A percentile compares a stretch with the other conserved stretches of the same genome.
Evolutionary conservation across 1,140 invertebrate species (phyloP).

Genomic region (Drosophila ambigua): DNA sequence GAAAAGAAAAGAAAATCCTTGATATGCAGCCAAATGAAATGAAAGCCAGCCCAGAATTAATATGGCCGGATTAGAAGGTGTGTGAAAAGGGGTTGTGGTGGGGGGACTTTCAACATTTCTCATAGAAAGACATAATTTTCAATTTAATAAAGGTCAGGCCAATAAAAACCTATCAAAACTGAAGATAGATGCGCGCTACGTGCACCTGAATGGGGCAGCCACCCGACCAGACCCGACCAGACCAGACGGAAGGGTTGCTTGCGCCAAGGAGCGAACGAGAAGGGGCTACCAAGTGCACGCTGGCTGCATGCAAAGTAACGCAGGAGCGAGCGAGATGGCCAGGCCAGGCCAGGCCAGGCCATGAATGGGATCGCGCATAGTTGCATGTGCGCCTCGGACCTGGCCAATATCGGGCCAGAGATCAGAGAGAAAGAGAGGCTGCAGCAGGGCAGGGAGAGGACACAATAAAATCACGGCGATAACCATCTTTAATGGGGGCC

Average conservation of each 20-base stretch:
- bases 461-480: slow-evolving; percentile 72
- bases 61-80: slow-evolving; percentile 4
- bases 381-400: slow-evolving; percentile 53
- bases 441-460: slow-evolving; percentile 21
- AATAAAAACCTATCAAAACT: slow-evolving; percentile 80
- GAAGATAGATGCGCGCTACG: slow-evolving; percentile 69
- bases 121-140: slow-evolving; percentile 81
- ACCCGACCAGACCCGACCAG: not conserved
- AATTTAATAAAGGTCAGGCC: slow-evolving; percentile 77
- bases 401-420: slow-evolving; percentile 5
- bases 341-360: not conserved
- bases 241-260: slow-evolving; percentile 59
- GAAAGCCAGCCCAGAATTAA: not conserved
- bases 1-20: too few relatives aligned
- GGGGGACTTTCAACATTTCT: slow-evolving; percentile 66
- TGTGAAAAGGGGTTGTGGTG: not conserved
- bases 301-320: slow-evolving; percentile 23
- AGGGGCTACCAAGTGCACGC: not conserved
- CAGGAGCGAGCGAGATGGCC: not conserved
- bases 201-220: slow-evolving; percentile 64
- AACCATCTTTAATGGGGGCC: slow-evolving; percentile 60
- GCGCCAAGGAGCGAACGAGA: slow-evolving; percentile 2
- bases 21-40: too few relatives aligned
- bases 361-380: slow-evolving; percentile 70
- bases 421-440: slow-evolving; percentile 27